Percentiles rank a stretch among this genome's conserved stretches.
Evolutionary conservation across 1,140 invertebrate genomes (phyloP).

Genomic region (Amphibalanus amphitrite): DNA sequence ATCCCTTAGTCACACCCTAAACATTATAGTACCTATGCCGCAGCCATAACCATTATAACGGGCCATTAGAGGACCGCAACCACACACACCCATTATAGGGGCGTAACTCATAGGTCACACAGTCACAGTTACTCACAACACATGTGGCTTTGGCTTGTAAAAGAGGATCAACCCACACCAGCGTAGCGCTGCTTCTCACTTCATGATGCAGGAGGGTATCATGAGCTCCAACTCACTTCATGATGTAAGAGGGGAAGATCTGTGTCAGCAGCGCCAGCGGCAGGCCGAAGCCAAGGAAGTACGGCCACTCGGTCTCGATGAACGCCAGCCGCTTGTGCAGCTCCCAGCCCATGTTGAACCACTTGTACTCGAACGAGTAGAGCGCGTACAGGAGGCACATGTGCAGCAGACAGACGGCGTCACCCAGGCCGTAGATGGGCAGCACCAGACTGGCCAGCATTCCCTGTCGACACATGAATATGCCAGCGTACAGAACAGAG

Average conservation of each 20-base stretch:
- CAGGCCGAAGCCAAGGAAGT: conserved; percentile 86
- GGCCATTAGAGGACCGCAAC: too few species aligned
- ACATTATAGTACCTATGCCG: too few species aligned
- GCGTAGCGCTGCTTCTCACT: neutral
- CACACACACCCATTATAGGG: neutral
- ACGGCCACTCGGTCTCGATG: conserved; percentile 88
- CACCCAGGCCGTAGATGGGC: conserved; percentile 51
- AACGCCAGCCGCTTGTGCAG: conserved; percentile 68
- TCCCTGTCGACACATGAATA: too few species aligned
- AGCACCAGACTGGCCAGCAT: conserved; percentile 53
- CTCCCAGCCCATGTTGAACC: conserved; percentile 93
- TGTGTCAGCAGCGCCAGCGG: conserved; percentile 70
- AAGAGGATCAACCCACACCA: conserved; percentile 4
- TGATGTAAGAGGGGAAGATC: conserved; percentile 44
- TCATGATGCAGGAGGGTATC: neutral
- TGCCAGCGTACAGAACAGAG: too few species aligned
- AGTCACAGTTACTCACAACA: too few species aligned
- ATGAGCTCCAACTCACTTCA: conserved; percentile 38
- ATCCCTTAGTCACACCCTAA: too few species aligned
- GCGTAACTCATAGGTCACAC: neutral
- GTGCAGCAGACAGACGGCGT: conserved; percentile 56
- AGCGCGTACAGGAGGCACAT: conserved; percentile 81
- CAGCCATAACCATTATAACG: too few species aligned
- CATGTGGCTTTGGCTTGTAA: neutral
- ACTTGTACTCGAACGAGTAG: conserved; percentile 94